Evolutionary conservation across 2,113 vertebrate species (phyloP), one percentile per base, ranked within the genome.

Genomic region (Myiagra hebetior): DNA sequence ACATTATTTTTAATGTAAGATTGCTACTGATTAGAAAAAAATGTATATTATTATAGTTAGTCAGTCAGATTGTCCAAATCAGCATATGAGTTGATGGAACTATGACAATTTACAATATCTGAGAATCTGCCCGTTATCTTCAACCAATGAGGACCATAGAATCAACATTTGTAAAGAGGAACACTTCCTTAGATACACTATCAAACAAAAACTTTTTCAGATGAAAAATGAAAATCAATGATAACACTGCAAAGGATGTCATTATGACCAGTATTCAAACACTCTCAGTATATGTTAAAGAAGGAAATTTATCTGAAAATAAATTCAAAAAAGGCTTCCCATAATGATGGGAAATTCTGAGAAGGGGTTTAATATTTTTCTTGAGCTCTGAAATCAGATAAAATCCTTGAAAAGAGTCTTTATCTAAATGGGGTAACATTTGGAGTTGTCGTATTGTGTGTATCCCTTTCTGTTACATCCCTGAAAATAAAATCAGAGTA

Each of bases 1-100:
- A 78, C 56, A 49, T 75, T 88, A 83, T 84, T 91, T 95, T 96
- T 81, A 90, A 60, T 63, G 64, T 81, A 85, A 95, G 68, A 92
- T 91, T 3, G 1, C 28, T 75, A 59, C 37, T 3, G 53, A 92
- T 91, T 87, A 72, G 60, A 52, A 95, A 86, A 86, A 94, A 89
- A 85, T 19, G 5, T 75, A 39, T 60, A 44, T 33, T 46, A 81
- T 72, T 88, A 84, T 85, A 91, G 39, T 94, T 92, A 91, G 41
- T 80, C 85, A 86, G 42, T 70, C 64, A 93, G 56, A 84, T 88
- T 60, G n/a, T 72, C 83, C 69, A 84, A 86, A 95, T 93, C 88
- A 93, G 55, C 52, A 55, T 27, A 31, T 16, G 15, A 78, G 39
- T 19, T 77, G 83, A 92, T 64, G 49, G 72, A 86, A 42, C 56